Evolutionary conservation across 2,113 vertebrate genomes (phyloP), one percentile per base, ranked within the genome.

Genomic region (Cnemophilus loriae): DNA sequence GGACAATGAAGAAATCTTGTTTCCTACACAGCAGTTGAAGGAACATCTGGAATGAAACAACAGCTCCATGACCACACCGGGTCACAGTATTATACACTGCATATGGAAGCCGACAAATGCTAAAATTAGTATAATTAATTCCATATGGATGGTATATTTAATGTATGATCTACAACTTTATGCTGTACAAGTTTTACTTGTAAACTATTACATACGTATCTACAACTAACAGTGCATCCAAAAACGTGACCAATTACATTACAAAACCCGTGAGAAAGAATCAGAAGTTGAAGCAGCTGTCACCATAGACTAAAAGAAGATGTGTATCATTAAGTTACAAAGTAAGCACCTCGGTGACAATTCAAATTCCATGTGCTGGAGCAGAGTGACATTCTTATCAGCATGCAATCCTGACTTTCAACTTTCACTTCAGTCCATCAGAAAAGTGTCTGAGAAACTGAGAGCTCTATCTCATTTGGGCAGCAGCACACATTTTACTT

Each of bases 211-310:
- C 16, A 22, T 20, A 56, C 5, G 2, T 37, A 83, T 21, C 57
- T 53, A 49, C 37, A 91, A 24, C 33, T 44, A 61, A 46, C n/a
- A 89, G 20, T 3, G 30, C 42, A 75, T n/a, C 14, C 28, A 57
- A 63, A 81, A 85, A 35, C 0, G 0, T 3, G 4, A 10, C 26
- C 14, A 63, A 52, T n/a, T 47, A 55, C 6, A 47, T 37, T 18
- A 63, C 11, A 74, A 77, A 84, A 86, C 22, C 24, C 23, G 7
- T 18, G 19, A 67, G 46, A 61, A 60, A 68, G 13, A 82, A 69
- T 0, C 14, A 7, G 30, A 87, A 86, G 47, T 5, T 42, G 35
- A 65, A 65, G 83, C 6, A 86, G 52, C 19, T 71, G 39, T 27
- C 81, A 85, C n/a, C 7, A 67, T 26, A 27, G 12, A 53, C 20